Percentiles rank a stretch among this genome's conserved stretches.
Evolutionary conservation across 2,797 vertebrate species (phyloP).

Genomic region (Emydoidea blandingii): DNA sequence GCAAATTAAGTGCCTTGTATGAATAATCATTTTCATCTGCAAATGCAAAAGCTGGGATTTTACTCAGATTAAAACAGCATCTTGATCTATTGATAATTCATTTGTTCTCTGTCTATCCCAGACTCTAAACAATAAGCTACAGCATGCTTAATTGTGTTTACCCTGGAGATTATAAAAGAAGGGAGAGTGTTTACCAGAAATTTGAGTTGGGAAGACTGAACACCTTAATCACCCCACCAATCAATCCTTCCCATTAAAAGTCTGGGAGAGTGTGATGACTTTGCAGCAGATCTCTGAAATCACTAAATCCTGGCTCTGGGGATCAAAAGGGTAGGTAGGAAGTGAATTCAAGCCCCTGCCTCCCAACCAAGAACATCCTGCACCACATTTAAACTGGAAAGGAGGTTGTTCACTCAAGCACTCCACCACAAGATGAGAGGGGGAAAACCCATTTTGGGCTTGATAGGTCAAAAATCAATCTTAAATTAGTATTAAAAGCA

Average conservation of each 20-base stretch:
- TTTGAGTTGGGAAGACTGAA: too few relatives aligned
- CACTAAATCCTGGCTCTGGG: not conserved
- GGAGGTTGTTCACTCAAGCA: not conserved
- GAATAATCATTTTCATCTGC: not conserved
- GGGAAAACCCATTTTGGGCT: not conserved
- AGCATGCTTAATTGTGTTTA: not conserved
- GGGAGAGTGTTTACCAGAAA: not conserved
- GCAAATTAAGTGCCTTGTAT: rapidly evolving
- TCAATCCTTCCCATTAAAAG: not conserved
- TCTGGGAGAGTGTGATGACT: rapidly evolving
- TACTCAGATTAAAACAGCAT: not conserved
- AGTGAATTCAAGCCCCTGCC: not conserved
- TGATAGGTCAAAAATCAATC: not conserved
- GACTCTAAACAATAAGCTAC: not conserved
- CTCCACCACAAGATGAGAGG: not conserved
- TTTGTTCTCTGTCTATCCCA: rapidly evolving
- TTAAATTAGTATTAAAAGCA: not conserved
- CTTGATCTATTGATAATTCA: not conserved
- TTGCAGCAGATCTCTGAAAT: not conserved
- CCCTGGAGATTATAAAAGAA: not conserved
- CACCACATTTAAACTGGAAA: not conserved
- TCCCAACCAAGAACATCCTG: not conserved
- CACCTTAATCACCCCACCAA: not conserved
- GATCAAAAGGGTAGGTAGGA: not conserved
- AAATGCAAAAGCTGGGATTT: not conserved